These are phyloP conservation scores for Megaustenia siamemsis DNA, from an alignment of 2,888 invertebrate species.

Conservation along the genomic window DNA sequence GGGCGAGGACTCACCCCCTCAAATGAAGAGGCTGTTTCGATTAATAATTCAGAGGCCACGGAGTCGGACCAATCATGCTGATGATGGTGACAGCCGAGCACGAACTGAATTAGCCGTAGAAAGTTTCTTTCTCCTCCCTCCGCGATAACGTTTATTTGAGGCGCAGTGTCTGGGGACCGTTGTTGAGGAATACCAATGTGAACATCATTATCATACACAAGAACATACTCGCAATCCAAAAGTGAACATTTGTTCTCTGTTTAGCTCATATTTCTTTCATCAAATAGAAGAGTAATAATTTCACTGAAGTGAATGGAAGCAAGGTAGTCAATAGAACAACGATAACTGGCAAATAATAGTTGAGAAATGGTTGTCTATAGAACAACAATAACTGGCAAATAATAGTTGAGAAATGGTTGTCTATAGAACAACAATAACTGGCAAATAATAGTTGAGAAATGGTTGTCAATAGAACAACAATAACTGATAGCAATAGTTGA, in stretches of 20 bases:
- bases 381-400: no score
- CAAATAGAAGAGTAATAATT: background rate
- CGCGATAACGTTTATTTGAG: conserved; percentile 26
- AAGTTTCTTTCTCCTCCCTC: conserved; percentile 39
- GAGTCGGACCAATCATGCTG: conserved; percentile 47
- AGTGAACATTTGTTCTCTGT: conserved; percentile 20
- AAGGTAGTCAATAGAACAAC: no score
- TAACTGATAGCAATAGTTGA: no score
- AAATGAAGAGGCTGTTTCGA: conserved; percentile 47
- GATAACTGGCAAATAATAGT: no score
- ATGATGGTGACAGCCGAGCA: conserved; percentile 35
- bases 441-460: no score
- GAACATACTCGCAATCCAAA: background rate
- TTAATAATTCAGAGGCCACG: conserved; percentile 51
- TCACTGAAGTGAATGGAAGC: background rate
- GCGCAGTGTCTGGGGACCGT: background rate
- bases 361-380: no score
- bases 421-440: no score
- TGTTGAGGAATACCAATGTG: conserved; percentile 17
- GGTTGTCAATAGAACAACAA: no score
- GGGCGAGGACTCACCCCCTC: conserved; percentile 49
- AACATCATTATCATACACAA: conserved; percentile 34
- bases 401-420: no score
- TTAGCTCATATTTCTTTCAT: no score
- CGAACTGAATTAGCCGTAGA: conserved; percentile 44